Conservation (phyloP, 2,113 vertebrate genomes). For the Ammodytes marinus region DNA sequence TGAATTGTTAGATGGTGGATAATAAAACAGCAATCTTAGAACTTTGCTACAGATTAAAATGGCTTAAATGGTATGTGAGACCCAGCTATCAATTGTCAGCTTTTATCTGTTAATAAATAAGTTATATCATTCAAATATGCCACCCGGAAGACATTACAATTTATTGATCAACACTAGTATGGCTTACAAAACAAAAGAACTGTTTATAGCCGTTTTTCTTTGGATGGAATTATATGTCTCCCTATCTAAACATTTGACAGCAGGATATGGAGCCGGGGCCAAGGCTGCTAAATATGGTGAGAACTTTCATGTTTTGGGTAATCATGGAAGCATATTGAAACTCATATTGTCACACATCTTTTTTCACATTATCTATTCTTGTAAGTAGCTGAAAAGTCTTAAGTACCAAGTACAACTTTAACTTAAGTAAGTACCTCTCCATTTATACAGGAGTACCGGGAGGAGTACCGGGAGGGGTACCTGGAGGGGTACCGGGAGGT, state of each 20-base stretch:
- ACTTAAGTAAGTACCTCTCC: neutral
- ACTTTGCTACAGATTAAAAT: neutral
- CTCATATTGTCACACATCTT: neutral
- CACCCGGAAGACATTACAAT: neutral
- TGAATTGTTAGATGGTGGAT: neutral
- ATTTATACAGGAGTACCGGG: neutral
- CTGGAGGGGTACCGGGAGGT: constrained; percentile 51
- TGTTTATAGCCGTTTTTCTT: neutral
- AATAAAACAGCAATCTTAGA: neutral
- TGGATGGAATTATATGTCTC: neutral
- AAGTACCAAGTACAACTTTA: neutral
- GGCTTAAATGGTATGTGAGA: neutral
- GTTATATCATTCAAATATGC: neutral
- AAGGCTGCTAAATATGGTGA: constrained; percentile 82
- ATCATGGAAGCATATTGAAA: constrained; percentile 1
- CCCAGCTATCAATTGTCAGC: neutral
- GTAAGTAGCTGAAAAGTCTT: neutral
- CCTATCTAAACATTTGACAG: constrained; percentile 8
- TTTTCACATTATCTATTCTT: neutral
- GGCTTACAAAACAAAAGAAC: neutral
- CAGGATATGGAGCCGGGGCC: constrained; percentile 62
- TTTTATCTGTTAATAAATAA: neutral
- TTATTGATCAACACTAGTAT: neutral
- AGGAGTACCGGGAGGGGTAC: constrained; percentile 43
- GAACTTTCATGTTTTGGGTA: neutral